Evolutionary conservation across 2,888 invertebrate species (phyloP), one percentile per base, ranked within the genome.

Genomic region (Oegoconia quadripuncta): DNA sequence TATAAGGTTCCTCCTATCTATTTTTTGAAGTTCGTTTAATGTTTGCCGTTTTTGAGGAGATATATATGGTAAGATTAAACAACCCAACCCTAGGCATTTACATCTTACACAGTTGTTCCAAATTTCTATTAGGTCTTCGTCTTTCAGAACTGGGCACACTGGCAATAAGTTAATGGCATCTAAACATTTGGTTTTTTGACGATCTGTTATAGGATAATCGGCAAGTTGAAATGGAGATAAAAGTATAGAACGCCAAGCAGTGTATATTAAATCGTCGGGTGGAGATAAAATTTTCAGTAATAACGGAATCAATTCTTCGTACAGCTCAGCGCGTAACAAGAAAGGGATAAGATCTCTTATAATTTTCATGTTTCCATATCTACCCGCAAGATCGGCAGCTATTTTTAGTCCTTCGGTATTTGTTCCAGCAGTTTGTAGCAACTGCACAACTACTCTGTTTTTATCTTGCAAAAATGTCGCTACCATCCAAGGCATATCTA

Each of bases 401-500:
- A 75, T 66, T 66, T 71, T 79, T 44, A 87, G 56, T 9, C 66
- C 72, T 49, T 79, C 79, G 18, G 64, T 35, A 50, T 79, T 83
- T 15, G 70, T 70, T 38, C 68, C 71, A 32, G 66, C 55, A 27
- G 68, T 58, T 62, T 76, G 75, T 34, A 84, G 43, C 23, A 88
- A 55, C 55, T 87, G 87, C 43, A 77, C 74, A 15, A 88, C 49
- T 38, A 82, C 82, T 25, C 71, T 65, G 30, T 47, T 51, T 61
- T 88, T 88, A 48, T 88, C 76, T 57, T 86, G 81, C 37, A 59
- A 58, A 53, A 87, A 88, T 25, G 80, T 79, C 25, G 77, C 70
- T 12, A 80, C 73, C 26, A 86, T 60, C 83, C 86, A 88, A 14
- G 88, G 88, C 75, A 88, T 77, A 51, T 88, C 87, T 35, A 83